Evolutionary conservation across 2,113 vertebrate genomes (phyloP).

Genomic region (Grammomys surdaster): DNA sequence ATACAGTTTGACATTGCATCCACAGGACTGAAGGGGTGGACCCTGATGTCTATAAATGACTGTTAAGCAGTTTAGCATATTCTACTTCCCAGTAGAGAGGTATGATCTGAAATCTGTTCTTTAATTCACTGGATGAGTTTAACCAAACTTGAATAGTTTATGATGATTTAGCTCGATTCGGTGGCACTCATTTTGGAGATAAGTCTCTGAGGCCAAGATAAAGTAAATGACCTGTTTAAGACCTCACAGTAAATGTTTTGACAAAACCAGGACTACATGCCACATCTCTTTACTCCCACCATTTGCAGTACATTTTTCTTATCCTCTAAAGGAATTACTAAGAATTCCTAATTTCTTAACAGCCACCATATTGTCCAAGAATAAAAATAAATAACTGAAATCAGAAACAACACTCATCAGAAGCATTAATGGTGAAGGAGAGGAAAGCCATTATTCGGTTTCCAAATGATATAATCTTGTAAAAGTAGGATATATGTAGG

Average conservation of each 20-base stretch:
- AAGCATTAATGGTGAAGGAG: constrained; percentile 19
- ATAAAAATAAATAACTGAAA: constrained; percentile 15
- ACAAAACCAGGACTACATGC: neutral
- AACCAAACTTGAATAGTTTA: constrained; percentile 24
- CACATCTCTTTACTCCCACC: neutral
- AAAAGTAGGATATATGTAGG: neutral
- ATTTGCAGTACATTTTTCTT: constrained; percentile 16
- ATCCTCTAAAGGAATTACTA: constrained; percentile 14
- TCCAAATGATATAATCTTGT: neutral
- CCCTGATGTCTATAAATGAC: neutral
- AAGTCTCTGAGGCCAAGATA: constrained; percentile 55
- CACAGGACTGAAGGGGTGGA: neutral
- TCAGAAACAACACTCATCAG: constrained; percentile 6
- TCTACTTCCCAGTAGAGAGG: neutral
- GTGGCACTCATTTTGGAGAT: constrained; percentile 46
- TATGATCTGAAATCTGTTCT: neutral
- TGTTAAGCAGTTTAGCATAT: neutral
- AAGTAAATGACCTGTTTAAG: constrained; percentile 40
- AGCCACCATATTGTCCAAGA: constrained; percentile 37
- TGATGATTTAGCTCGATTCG: neutral
- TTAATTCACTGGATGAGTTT: constrained; percentile 9
- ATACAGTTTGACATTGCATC: neutral
- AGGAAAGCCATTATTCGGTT: constrained; percentile 20
- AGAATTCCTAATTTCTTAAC: constrained; percentile 33
- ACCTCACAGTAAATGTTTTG: constrained; percentile 1